These are phyloP conservation scores for Caenorhabditis zanzibari DNA, from an alignment of 2,888 invertebrate genomes.

Conservation along the genomic window DNA sequence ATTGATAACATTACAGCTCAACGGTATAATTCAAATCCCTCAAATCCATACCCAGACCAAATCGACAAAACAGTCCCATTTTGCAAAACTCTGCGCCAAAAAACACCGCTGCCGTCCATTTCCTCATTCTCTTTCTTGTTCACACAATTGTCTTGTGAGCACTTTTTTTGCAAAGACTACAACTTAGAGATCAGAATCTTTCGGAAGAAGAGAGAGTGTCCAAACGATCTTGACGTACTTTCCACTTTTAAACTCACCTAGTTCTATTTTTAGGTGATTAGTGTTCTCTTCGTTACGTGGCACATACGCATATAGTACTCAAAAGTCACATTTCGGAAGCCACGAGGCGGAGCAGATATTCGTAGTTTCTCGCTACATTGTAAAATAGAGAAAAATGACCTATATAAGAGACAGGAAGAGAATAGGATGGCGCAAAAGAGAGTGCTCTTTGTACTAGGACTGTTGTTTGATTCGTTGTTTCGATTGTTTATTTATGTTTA, in stretches of 20 bases:
- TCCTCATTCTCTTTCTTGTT: conserved; percentile 20
- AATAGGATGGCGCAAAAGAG: conserved; percentile 10
- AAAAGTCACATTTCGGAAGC: conserved; percentile 44
- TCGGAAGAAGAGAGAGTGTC: conserved; percentile 11
- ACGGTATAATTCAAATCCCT: neutral
- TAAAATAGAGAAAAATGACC: conserved; percentile 15
- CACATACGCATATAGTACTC: conserved; percentile 40
- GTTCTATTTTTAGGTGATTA: conserved; percentile 41
- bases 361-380: conserved; percentile 43
- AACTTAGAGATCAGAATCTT: conserved; percentile 47
- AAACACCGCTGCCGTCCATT: conserved; percentile 11
- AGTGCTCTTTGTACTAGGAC: conserved; percentile 54
- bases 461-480: conserved; percentile 55
- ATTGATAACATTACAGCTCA: too few relatives aligned
- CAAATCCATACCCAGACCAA: neutral
- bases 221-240: conserved; percentile 51
- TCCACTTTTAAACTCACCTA: conserved; percentile 15
- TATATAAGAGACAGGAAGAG: conserved; percentile 13
- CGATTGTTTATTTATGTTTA: conserved; percentile 53
- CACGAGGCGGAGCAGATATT: conserved; percentile 10
- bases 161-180: conserved; percentile 35
- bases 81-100: conserved; percentile 13
- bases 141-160: conserved; percentile 18
- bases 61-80: neutral
- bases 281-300: conserved; percentile 32